Conservation (phyloP, 1,140 invertebrate species). For the Drosophila obscura region DNA sequence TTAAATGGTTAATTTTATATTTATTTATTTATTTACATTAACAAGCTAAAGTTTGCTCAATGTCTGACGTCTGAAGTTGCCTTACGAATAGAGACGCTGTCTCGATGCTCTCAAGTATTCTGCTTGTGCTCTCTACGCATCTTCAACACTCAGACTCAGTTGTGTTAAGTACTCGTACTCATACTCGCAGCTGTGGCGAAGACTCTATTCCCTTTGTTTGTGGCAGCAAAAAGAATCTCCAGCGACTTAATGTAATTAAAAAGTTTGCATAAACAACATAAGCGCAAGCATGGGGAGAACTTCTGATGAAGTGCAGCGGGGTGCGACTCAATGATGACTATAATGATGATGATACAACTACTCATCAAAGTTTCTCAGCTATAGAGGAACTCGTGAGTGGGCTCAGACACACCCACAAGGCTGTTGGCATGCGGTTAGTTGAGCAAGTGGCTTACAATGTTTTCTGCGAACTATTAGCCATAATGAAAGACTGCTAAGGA, state of each 20-base stretch:
- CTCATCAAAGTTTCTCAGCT: constrained; percentile 19
- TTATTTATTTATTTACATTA: no score
- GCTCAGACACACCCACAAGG: not conserved
- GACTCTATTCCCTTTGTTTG: not conserved
- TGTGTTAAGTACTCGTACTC: not conserved
- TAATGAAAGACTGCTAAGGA: no score
- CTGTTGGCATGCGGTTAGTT: not conserved
- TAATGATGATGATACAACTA: not conserved
- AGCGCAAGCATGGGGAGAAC: not conserved
- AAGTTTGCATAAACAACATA: constrained; percentile 19
- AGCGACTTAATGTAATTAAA: constrained; percentile 25
- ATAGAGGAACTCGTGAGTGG: not conserved
- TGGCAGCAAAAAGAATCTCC: not conserved
- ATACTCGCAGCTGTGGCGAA: not conserved
- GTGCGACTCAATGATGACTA: no score
- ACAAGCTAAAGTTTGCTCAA: no score
- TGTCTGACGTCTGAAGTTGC: no score
- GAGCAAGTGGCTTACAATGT: not conserved
- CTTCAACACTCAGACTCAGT: not conserved
- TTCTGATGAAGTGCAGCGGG: not conserved
- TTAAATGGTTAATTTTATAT: no score
- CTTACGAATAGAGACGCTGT: no score
- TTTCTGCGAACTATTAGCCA: not conserved
- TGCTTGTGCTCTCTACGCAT: no score
- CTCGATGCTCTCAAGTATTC: no score